Evolutionary conservation across 2,113 vertebrate genomes (phyloP).

Genomic region (Psophia crepitans): DNA sequence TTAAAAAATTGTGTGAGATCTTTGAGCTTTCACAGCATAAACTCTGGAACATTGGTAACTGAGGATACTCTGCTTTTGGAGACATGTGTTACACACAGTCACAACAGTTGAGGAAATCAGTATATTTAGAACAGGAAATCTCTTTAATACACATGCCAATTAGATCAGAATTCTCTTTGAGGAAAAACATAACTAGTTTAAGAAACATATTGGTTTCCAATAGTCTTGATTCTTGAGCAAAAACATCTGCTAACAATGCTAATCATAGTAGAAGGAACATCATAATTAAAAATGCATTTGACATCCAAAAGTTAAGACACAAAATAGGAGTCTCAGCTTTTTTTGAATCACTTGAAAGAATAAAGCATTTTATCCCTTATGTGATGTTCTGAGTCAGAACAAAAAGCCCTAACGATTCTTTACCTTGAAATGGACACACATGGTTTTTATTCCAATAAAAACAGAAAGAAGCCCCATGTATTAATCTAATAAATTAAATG

Average conservation of each 20-base stretch:
- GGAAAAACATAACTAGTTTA: conserved; percentile 14
- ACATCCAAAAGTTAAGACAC: neutral
- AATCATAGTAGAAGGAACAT: neutral
- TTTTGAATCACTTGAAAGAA: neutral
- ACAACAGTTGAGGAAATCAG: conserved; percentile 9
- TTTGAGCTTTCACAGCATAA: neutral
- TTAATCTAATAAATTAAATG: neutral
- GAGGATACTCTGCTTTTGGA: neutral
- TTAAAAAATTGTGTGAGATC: neutral
- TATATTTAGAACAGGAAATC: conserved; percentile 40
- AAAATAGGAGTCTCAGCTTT: neutral
- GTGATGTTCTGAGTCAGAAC: neutral
- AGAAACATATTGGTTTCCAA: conserved; percentile 21
- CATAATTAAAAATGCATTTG: conserved; percentile 36
- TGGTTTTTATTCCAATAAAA: neutral
- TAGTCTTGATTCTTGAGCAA: conserved; percentile 36
- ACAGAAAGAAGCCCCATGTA: neutral
- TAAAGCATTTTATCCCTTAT: neutral
- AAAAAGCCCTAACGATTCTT: neutral
- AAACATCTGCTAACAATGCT: conserved; percentile 34
- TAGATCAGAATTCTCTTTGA: conserved; percentile 39
- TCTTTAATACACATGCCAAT: conserved; percentile 11
- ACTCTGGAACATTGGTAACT: neutral
- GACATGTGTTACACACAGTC: conserved; percentile 20
- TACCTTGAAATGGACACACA: neutral